Conservation (phyloP, 2,888 invertebrate species). For the Synergus umbraculus region DNA sequence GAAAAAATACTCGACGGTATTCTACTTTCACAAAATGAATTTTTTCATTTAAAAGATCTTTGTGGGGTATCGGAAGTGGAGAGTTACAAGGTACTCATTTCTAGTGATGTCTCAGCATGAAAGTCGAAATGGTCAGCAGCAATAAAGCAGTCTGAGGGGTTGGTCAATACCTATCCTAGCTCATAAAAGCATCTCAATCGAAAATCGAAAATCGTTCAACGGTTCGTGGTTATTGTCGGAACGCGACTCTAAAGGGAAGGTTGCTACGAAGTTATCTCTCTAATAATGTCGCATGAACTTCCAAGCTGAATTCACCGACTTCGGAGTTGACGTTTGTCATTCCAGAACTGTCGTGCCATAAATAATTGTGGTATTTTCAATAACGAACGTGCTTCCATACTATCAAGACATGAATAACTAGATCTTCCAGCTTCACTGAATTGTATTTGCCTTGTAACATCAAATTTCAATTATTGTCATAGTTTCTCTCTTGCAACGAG, state of each 20-base stretch:
- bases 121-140: not conserved
- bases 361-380: not conserved
- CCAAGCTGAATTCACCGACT: not conserved
- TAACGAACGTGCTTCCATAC: too few species aligned
- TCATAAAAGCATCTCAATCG: not conserved
- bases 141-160: not conserved
- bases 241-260: not conserved
- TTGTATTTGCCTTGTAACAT: too few species aligned
- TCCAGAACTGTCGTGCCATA: not conserved
- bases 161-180: not conserved
- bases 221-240: not conserved
- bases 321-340: constrained; percentile 3
- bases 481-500: too few species aligned
- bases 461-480: too few species aligned
- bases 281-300: not conserved
- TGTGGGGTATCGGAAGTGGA: not conserved
- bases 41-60: not conserved
- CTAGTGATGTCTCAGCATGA: constrained; percentile 7
- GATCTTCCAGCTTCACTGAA: too few species aligned
- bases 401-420: too few species aligned
- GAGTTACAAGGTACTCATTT: not conserved
- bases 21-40: not conserved
- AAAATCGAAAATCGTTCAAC: not conserved
- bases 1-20: too few species aligned
- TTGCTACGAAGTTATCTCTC: not conserved